A percentile compares a stretch with the other conserved stretches of the same genome.
These are phyloP conservation scores for Strix aluco DNA, from an alignment of 2,113 vertebrate species.

Conservation along the genomic window DNA sequence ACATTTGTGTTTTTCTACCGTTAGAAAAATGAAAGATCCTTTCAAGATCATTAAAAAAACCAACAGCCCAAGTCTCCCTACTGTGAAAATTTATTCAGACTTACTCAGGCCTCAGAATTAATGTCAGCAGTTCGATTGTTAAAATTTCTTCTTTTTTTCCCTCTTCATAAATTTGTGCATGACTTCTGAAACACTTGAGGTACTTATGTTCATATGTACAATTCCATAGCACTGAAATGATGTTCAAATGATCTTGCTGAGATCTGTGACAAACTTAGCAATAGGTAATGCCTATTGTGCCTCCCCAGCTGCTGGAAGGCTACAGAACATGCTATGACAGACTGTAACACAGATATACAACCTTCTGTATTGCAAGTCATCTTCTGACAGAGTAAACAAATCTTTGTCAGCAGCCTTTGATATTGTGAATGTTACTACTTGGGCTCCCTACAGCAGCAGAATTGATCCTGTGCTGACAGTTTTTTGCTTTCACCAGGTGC, in stretches of 20 bases:
- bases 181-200: not conserved
- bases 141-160: not conserved
- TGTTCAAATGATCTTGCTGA: slow-evolving; percentile 11
- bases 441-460: not conserved
- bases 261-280: not conserved
- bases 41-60: not conserved
- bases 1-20: not conserved
- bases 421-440: not conserved
- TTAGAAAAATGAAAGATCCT: not conserved
- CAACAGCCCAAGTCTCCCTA: not conserved
- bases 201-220: not conserved
- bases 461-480: not conserved
- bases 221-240: not conserved
- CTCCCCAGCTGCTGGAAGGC: not conserved
- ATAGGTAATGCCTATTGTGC: not conserved
- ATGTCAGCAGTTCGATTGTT: not conserved
- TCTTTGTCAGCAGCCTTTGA: not conserved
- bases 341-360: not conserved
- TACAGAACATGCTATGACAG: not conserved
- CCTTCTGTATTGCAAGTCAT: not conserved
- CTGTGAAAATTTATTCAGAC: slow-evolving; percentile 6
- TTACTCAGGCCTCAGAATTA: not conserved
- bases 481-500: not conserved
- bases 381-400: slow-evolving; percentile 16
- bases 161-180: not conserved